Percentiles rank a stretch among this genome's conserved stretches.
Conservation (phyloP, 2,113 vertebrate species). For the Propithecus coquereli region DNA sequence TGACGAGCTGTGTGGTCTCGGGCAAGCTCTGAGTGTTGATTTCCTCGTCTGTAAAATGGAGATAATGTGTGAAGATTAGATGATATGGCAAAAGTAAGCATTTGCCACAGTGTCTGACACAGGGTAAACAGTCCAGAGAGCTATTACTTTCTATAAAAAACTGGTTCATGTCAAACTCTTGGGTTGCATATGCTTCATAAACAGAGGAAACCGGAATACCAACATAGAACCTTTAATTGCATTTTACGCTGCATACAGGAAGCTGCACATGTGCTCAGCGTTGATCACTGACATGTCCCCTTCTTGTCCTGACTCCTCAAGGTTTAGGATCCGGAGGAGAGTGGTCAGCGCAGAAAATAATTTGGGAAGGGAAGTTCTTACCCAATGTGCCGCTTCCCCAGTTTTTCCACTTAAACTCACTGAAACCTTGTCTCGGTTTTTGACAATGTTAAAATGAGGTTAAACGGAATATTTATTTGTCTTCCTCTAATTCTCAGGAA, state of each 20-base stretch:
- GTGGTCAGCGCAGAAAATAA: neutral
- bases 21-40: neutral
- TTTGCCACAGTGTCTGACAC: neutral
- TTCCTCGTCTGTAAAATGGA: neutral
- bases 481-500: neutral
- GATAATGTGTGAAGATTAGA: neutral
- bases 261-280: neutral
- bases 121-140: neutral
- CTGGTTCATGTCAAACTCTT: neutral
- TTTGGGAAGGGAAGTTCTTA: neutral
- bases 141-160: neutral
- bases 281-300: neutral
- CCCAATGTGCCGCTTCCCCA: rapidly evolving
- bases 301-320: neutral
- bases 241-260: neutral
- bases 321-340: neutral
- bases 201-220: neutral
- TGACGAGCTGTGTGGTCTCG: neutral
- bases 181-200: neutral
- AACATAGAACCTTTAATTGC: neutral
- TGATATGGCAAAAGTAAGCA: neutral
- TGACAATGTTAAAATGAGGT: neutral
- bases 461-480: neutral
- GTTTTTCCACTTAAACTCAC: neutral
- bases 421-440: neutral